A percentile compares a stretch with the other conserved stretches of the same genome.
phyloP scores from a whole-genome alignment of 2,797 vertebrate genomes.

The Ctenochaetus hawaiiensis region DNA sequence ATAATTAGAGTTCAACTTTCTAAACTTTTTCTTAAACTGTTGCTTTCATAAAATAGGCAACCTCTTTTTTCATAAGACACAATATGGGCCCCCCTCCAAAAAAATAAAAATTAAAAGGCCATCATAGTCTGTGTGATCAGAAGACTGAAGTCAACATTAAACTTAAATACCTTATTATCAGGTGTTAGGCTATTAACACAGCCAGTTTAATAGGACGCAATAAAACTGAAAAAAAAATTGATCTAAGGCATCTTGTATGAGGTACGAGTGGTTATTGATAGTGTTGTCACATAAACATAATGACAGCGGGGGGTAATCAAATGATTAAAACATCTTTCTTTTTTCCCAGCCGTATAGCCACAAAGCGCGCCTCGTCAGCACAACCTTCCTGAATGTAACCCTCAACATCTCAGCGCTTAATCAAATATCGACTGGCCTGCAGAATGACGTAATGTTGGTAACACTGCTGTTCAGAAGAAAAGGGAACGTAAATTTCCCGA shows the following conservation, averaged over 20 bases:
- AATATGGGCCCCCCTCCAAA: neutral
- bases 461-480: slow-evolving; percentile 58
- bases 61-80: neutral
- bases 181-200: slow-evolving; percentile 23
- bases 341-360: slow-evolving; percentile 47
- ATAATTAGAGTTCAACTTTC: neutral
- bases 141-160: slow-evolving; percentile 3
- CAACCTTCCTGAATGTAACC: slow-evolving; percentile 82
- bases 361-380: slow-evolving; percentile 88
- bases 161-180: slow-evolving; percentile 24
- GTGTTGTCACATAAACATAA: slow-evolving; percentile 80
- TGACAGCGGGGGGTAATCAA: slow-evolving; percentile 71
- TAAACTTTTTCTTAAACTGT: slow-evolving; percentile 18
- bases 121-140: neutral
- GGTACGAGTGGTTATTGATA: slow-evolving; percentile 71
- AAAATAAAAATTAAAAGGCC: neutral
- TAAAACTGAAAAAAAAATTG: slow-evolving; percentile 28
- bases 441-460: slow-evolving; percentile 94
- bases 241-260: slow-evolving; percentile 44
- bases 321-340: slow-evolving; percentile 79
- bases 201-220: slow-evolving; percentile 41
- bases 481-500: slow-evolving; percentile 41
- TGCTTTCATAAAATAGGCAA: neutral
- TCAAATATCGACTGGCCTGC: slow-evolving; percentile 92
- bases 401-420: slow-evolving; percentile 88